Evolutionary conservation across 1,140 invertebrate species (phyloP), one percentile per base, ranked within the genome.

Genomic region (Ostrea denselamellosa): DNA sequence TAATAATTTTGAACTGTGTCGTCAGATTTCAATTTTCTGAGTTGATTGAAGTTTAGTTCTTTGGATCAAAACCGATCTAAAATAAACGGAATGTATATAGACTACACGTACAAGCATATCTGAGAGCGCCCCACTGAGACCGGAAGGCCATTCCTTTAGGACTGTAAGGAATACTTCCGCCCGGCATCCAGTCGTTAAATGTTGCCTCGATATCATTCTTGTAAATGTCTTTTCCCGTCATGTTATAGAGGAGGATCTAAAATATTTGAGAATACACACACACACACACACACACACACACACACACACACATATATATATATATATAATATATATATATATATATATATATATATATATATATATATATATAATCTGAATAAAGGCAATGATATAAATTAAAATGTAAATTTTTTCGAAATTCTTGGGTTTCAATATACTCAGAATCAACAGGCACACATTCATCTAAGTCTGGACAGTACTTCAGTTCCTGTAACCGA

Each of bases 111-210:
- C 93, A 89, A n/a, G 93, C 77, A 56, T 93, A 93, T 92, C 93
- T 84, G 44, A 93, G 91, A n/a, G 92, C 87, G 1, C 93, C 93
- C 93, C 93, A 94, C 77, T 91, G 85, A 19, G 87, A 51, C 34
- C 92, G 87, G 81, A 87, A 93, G 7, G 91, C 93, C 44, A 94
- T 90, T 34, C 93, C 92, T 71, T 92, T 91, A 7, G 93, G 93
- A n/a, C 92, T 93, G 88, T 93, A 93, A 0, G 90, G 90, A 14
- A 93, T 86, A 28, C 85, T 86, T 44, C 93, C 93, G 19, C 93
- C 93, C 17, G 93, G 93, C 88, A 94, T 89, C 93, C 93, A 94
- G 84, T 92, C 84, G 2, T 62, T 89, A 81, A 93, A 91, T 10
- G 90, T 93, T 0, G 85, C 90, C 84, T 91, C 90, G 22, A 94